These are phyloP conservation scores for Pipa parva DNA, from an alignment of 2,113 vertebrate species.

Conservation along the genomic window DNA sequence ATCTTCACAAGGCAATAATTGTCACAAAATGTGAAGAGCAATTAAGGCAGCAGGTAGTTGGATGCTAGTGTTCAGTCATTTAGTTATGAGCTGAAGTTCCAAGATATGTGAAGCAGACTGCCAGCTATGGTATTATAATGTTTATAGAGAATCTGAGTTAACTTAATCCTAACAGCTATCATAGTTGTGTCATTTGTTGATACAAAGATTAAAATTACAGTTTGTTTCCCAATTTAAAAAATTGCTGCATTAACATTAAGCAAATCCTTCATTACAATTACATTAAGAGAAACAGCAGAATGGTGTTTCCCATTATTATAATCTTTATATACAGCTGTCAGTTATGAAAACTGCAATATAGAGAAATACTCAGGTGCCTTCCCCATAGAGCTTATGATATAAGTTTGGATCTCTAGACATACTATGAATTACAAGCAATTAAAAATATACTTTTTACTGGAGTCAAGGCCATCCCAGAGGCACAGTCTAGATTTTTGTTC, in stretches of 20 bases:
- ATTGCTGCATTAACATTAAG: not conserved
- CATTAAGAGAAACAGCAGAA: not conserved
- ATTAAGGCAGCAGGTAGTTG: constrained; percentile 52
- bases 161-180: not conserved
- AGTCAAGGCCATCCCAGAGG: too few species aligned
- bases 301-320: too few species aligned
- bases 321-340: too few species aligned
- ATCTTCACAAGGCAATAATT: constrained; percentile 56
- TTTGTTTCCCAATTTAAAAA: not conserved
- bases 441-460: too few species aligned
- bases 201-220: not conserved
- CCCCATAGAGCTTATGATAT: too few species aligned
- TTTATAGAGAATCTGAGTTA: not conserved
- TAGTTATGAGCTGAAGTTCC: constrained; percentile 40
- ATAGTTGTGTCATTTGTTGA: not conserved
- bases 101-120: constrained; percentile 21
- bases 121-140: constrained; percentile 1
- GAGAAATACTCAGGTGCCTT: too few species aligned
- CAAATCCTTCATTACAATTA: not conserved
- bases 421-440: too few species aligned
- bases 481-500: too few species aligned
- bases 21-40: constrained; percentile 52
- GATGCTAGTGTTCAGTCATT: constrained; percentile 52
- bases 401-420: too few species aligned
- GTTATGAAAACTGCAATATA: too few species aligned